These are phyloP conservation scores for Psix sp. DNA, from an alignment of 1,140 invertebrate species.

Conservation along the genomic window DNA sequence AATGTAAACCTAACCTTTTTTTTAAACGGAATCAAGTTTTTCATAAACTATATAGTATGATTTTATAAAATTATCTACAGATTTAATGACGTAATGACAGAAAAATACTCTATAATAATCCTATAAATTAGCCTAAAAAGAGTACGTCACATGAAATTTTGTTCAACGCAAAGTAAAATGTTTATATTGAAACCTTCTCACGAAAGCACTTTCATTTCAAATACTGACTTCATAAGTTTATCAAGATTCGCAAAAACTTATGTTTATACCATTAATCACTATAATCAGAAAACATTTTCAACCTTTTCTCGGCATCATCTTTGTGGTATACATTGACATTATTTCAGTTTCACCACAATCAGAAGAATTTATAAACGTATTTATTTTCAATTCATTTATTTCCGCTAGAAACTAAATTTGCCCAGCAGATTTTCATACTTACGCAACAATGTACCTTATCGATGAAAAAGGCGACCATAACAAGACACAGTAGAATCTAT, in stretches of 20 bases:
- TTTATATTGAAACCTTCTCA: too few relatives aligned
- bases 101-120: too few relatives aligned
- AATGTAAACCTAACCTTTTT: too few relatives aligned
- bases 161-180: too few relatives aligned
- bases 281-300: constrained; percentile 12
- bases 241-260: constrained; percentile 24
- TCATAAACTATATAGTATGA: too few relatives aligned
- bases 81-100: too few relatives aligned
- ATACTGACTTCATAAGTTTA: constrained; percentile 33
- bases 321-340: constrained; percentile 24
- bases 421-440: not conserved
- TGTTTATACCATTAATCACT: constrained; percentile 18
- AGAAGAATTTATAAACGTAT: too few relatives aligned
- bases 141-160: not conserved
- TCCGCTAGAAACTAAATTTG: not conserved
- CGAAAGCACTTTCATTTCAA: constrained; percentile 55
- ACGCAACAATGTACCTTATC: not conserved
- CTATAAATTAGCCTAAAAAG: too few relatives aligned
- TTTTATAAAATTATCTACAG: too few relatives aligned
- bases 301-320: constrained; percentile 9
- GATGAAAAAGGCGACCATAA: not conserved
- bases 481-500: not conserved
- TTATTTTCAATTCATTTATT: not conserved
- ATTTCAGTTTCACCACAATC: not conserved
- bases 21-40: too few relatives aligned